These are phyloP conservation scores for Dicyrtomina minuta DNA, from an alignment of 2,888 invertebrate species.

Conservation along the genomic window DNA sequence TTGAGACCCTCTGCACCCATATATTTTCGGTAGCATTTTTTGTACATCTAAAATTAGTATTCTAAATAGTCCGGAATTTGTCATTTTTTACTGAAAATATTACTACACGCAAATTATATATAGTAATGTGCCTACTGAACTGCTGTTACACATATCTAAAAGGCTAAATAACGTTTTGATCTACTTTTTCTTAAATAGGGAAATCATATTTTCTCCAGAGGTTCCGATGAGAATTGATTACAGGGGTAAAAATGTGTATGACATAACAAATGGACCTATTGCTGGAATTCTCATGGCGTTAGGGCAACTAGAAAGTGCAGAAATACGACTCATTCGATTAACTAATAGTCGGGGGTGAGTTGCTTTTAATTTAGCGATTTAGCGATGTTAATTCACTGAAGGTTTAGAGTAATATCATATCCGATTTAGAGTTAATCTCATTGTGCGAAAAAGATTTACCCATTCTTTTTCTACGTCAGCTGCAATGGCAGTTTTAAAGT, in stretches of 20 bases:
- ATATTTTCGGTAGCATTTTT: conserved; percentile 69
- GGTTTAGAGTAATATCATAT: too few species aligned
- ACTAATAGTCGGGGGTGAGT: conserved; percentile 72
- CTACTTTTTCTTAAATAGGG: conserved; percentile 2
- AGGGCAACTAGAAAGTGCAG: conserved; percentile 88
- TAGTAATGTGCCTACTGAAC: not conserved
- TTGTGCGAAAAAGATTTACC: too few species aligned
- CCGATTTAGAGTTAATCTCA: too few species aligned
- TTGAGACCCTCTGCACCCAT: conserved; percentile 61
- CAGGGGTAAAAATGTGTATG: conserved; percentile 81
- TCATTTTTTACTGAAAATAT: not conserved
- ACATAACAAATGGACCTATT: conserved; percentile 84
- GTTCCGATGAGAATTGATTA: conserved; percentile 93
- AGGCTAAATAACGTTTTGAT: not conserved
- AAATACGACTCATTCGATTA: conserved; percentile 81
- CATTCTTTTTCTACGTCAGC: conserved; percentile 87
- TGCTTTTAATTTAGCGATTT: too few species aligned
- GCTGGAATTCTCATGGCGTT: conserved; percentile 89
- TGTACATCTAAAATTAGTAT: too few species aligned
- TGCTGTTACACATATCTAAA: not conserved
- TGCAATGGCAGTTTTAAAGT: conserved; percentile 89
- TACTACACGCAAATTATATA: not conserved
- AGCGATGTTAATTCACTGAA: too few species aligned
- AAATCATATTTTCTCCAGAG: conserved; percentile 84
- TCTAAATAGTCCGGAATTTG: too few species aligned